Evolutionary conservation across 2,797 vertebrate species (phyloP).

Genomic region (Sebastes baramenuke): DNA sequence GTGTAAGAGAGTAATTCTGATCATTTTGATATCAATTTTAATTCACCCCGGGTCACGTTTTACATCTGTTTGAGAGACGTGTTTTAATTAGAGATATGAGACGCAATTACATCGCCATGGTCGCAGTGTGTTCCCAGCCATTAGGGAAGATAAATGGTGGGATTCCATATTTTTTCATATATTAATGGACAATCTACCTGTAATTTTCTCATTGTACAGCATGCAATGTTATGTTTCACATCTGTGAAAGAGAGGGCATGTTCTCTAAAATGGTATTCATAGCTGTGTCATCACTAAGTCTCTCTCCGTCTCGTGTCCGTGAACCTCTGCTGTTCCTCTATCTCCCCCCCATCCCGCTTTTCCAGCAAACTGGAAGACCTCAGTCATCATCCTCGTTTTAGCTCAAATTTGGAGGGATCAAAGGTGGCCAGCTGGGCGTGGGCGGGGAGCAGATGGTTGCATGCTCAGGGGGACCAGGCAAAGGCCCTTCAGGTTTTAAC

Average conservation of each 20-base stretch:
- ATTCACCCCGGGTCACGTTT: slow-evolving; percentile 68
- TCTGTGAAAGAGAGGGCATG: slow-evolving; percentile 6
- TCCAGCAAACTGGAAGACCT: slow-evolving; percentile 83
- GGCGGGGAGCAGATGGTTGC: slow-evolving; percentile 81
- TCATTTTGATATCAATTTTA: slow-evolving; percentile 80
- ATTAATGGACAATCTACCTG: slow-evolving; percentile 59
- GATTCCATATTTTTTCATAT: slow-evolving; percentile 55
- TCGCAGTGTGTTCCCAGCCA: slow-evolving; percentile 45
- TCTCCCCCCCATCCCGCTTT: slow-evolving; percentile 1
- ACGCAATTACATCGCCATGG: slow-evolving; percentile 66
- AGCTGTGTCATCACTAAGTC: slow-evolving; percentile 47
- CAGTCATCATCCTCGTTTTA: slow-evolving; percentile 84
- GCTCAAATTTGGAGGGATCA: slow-evolving; percentile 83
- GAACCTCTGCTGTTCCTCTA: slow-evolving; percentile 65
- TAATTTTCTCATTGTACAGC: slow-evolving; percentile 48
- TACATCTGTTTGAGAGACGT: slow-evolving; percentile 77
- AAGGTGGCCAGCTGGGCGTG: slow-evolving; percentile 83
- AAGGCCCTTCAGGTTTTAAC: slow-evolving; percentile 87
- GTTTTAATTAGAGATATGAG: slow-evolving; percentile 78
- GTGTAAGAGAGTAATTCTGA: slow-evolving; percentile 68
- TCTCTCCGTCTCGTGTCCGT: slow-evolving; percentile 54
- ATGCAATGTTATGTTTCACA: background rate
- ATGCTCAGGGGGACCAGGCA: slow-evolving; percentile 73
- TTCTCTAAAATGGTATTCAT: slow-evolving; percentile 13
- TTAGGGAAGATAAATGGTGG: slow-evolving; percentile 66